Percentiles rank a stretch among this genome's conserved stretches.
These are phyloP conservation scores for Lymantria monacha DNA, from an alignment of 2,888 invertebrate species.

Conservation along the genomic window DNA sequence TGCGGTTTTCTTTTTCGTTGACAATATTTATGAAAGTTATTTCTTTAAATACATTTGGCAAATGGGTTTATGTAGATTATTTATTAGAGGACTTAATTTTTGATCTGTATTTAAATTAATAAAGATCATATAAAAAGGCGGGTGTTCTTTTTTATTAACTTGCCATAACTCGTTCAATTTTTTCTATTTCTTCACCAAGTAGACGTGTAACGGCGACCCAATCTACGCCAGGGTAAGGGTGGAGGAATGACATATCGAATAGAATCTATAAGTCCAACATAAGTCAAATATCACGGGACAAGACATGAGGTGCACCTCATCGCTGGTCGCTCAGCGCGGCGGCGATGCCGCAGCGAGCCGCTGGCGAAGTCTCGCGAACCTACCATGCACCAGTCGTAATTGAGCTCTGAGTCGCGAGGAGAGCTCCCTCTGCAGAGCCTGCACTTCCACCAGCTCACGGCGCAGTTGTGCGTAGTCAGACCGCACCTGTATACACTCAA, in stretches of 20 bases:
- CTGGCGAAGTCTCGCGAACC: slow-evolving; percentile 87
- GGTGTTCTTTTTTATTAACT: no score
- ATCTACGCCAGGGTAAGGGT: no score
- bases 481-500: slow-evolving; percentile 73
- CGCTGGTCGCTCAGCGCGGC: slow-evolving; percentile 43
- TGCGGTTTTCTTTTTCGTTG: neutral
- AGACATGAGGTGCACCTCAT: slow-evolving; percentile 18
- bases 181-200: no score
- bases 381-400: slow-evolving; percentile 87
- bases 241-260: no score
- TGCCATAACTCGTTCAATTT: no score
- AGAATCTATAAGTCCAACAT: neutral
- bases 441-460: slow-evolving; percentile 90
- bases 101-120: no score
- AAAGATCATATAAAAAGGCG: no score
- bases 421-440: slow-evolving; percentile 90
- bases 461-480: slow-evolving; percentile 90
- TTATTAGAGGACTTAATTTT: no score
- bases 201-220: no score
- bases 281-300: slow-evolving; percentile 12
- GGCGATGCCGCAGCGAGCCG: slow-evolving; percentile 83
- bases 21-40: neutral
- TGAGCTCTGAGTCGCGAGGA: slow-evolving; percentile 88
- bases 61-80: no score
- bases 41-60: no score